A percentile compares a stretch with the other conserved stretches of the same genome.
phyloP scores from a whole-genome alignment of 2,797 vertebrate species.

The Cyclura pinguis region DNA sequence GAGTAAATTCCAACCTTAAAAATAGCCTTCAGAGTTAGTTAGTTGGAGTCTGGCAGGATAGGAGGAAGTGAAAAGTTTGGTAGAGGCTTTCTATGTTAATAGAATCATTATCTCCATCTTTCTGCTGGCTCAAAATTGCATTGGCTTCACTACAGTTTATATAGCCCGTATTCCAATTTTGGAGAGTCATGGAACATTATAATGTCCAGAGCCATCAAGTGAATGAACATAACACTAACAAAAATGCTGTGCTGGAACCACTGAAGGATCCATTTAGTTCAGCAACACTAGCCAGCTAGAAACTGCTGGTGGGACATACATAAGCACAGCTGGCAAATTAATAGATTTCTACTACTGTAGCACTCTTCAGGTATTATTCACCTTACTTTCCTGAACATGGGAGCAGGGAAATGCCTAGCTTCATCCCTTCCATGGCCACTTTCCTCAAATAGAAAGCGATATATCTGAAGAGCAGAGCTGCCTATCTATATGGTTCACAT shows the following conservation, averaged over 20 bases:
- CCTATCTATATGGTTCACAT: too few relatives aligned
- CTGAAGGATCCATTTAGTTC: neutral
- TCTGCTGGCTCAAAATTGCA: neutral
- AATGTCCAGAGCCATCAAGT: neutral
- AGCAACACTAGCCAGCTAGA: neutral
- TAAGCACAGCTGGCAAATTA: neutral
- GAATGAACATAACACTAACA: neutral
- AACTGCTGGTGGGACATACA: neutral
- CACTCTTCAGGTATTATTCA: too few relatives aligned
- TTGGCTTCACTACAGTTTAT: neutral
- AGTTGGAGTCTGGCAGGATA: slow-evolving; percentile 64
- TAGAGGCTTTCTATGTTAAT: neutral
- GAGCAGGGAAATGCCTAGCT: too few relatives aligned
- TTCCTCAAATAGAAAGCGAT: too few relatives aligned
- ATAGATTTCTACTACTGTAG: neutral
- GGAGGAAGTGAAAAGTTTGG: slow-evolving; percentile 19
- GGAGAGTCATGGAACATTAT: neutral
- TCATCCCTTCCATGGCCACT: too few relatives aligned
- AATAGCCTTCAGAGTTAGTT: slow-evolving; percentile 55
- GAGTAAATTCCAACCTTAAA: slow-evolving; percentile 69
- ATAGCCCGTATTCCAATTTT: neutral
- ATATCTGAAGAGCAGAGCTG: too few relatives aligned
- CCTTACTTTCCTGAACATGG: too few relatives aligned
- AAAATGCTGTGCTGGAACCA: neutral
- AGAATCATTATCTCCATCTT: neutral